Percentiles rank a stretch among this genome's conserved stretches.
These are phyloP conservation scores for Tenebrosternarchus preto DNA, from an alignment of 2,113 vertebrate species.

Conservation along the genomic window DNA sequence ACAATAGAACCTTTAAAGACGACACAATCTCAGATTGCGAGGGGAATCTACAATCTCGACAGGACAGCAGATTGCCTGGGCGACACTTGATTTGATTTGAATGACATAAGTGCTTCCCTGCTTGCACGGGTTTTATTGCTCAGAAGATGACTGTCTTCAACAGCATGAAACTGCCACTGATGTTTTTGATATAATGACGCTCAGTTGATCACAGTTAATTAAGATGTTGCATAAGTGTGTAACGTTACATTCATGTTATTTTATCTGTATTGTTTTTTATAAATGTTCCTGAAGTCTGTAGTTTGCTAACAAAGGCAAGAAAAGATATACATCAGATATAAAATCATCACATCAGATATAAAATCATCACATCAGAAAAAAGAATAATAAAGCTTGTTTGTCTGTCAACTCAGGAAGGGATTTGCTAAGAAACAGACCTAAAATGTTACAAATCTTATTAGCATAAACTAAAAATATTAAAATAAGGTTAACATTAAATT, in stretches of 20 bases:
- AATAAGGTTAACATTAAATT: no score
- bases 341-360: no score
- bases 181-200: background rate
- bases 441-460: no score
- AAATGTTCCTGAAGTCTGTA: background rate
- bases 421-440: no score
- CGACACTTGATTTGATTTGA: slow-evolving; percentile 20
- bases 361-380: no score
- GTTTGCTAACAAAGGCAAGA: no score
- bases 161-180: background rate
- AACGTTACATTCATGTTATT: background rate
- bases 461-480: no score
- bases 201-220: background rate
- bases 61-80: background rate
- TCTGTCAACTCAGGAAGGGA: no score
- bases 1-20: slow-evolving; percentile 62
- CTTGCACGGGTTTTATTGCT: background rate
- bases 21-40: slow-evolving; percentile 46
- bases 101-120: slow-evolving; percentile 6
- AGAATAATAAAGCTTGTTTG: no score
- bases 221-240: background rate
- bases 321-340: no score
- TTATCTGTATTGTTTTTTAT: background rate
- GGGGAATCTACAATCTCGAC: slow-evolving; percentile 30
- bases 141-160: background rate